Evolutionary conservation across 2,797 vertebrate species (phyloP).

Genomic region (Tolypeutes matacus): DNA sequence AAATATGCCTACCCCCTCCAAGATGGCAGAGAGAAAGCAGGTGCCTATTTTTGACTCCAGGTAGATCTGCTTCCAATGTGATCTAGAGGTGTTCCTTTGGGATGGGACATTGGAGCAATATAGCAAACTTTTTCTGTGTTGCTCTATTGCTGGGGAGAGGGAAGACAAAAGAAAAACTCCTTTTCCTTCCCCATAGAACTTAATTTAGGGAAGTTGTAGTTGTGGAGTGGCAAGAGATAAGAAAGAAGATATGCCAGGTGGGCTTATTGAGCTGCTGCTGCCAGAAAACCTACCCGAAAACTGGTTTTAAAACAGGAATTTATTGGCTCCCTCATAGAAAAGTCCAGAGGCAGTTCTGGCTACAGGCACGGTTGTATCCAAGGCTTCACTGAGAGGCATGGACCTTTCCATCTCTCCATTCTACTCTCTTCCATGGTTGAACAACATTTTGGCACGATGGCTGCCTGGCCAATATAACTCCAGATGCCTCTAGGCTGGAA

Average conservation of each 20-base stretch:
- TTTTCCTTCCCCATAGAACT: background rate
- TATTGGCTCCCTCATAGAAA: background rate
- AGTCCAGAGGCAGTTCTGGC: background rate
- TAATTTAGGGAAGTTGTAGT: background rate
- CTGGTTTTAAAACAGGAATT: background rate
- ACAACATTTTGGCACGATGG: too few relatives aligned
- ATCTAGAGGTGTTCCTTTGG: background rate
- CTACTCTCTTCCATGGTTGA: background rate
- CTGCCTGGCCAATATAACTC: background rate
- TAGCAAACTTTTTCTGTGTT: conserved; percentile 5
- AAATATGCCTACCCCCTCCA: background rate
- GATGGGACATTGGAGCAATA: background rate
- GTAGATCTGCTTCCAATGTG: background rate
- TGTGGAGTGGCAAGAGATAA: background rate
- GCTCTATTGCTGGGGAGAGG: conserved; percentile 37
- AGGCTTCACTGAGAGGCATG: background rate
- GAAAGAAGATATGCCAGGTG: background rate
- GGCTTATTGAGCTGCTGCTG: background rate
- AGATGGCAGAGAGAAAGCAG: background rate
- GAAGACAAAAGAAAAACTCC: background rate
- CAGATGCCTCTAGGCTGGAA: background rate
- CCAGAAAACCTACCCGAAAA: background rate
- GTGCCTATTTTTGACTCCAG: conserved; percentile 23
- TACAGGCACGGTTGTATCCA: background rate
- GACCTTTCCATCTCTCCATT: background rate